phyloP scores from a whole-genome alignment of 2,797 vertebrate species.

The Lagorchestes hirsutus region DNA sequence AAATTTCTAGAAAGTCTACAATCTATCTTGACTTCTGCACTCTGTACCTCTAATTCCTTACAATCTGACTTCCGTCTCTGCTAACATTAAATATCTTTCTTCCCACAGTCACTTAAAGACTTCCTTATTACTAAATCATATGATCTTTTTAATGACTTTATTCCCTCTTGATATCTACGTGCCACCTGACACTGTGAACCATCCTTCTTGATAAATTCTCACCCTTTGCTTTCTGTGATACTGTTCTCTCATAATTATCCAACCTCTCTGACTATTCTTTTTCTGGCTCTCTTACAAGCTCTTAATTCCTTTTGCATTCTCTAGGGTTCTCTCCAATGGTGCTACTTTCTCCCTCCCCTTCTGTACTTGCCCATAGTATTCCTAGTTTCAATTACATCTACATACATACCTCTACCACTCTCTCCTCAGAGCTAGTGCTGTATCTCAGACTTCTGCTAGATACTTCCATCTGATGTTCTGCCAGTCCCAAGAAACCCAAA shows the following conservation, averaged over 20 bases:
- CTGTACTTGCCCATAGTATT: background rate
- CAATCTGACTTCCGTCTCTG: background rate
- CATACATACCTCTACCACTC: background rate
- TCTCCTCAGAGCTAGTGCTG: background rate
- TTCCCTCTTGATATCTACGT: background rate
- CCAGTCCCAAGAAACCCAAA: background rate
- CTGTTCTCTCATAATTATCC: background rate
- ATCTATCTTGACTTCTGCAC: background rate
- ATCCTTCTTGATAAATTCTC: background rate
- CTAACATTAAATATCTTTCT: background rate
- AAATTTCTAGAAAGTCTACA: no score
- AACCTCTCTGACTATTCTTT: background rate
- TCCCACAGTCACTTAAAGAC: background rate
- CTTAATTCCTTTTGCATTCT: background rate
- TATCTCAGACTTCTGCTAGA: background rate
- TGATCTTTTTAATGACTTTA: background rate
- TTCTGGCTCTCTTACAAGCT: background rate
- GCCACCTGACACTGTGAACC: background rate
- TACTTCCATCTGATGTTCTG: background rate
- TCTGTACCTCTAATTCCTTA: background rate
- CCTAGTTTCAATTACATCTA: background rate
- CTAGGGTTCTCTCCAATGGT: background rate
- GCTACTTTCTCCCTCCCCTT: no score
- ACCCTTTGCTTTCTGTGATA: background rate
- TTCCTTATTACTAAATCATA: background rate